Conservation (phyloP, 92 coral and sea anemone species). For the Scolanthus callimorphus region DNA sequence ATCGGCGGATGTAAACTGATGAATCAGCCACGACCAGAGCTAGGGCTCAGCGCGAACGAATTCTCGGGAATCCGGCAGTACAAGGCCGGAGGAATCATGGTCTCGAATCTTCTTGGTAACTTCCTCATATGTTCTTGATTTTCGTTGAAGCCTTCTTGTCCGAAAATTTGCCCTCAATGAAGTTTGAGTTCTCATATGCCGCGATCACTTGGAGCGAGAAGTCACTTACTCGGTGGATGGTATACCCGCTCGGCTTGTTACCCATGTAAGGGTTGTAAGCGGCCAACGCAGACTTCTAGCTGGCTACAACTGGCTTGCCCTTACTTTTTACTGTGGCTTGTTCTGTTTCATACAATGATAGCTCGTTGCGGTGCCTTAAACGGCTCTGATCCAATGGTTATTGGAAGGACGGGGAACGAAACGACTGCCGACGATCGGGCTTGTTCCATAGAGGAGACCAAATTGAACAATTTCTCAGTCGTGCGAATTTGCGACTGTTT, state of each 20-base stretch:
- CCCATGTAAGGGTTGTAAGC: conserved; percentile 17
- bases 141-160: conserved; percentile 29
- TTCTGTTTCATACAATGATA: conserved; percentile 25
- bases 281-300: conserved; percentile 19
- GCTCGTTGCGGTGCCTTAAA: conserved; percentile 16
- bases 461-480: not conserved
- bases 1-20: conserved; percentile 29
- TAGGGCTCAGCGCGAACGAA: conserved; percentile 1
- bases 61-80: not conserved
- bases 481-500: conserved; percentile 21
- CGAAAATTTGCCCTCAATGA: conserved; percentile 39
- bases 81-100: not conserved
- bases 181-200: conserved; percentile 45
- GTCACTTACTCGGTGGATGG: conserved; percentile 36
- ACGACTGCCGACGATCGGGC: conserved; percentile 3
- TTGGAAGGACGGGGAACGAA: not conserved
- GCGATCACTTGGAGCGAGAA: conserved; percentile 42
- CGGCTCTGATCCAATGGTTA: conserved; percentile 6
- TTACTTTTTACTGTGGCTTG: conserved; percentile 19
- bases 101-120: not conserved
- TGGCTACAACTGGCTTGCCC: conserved; percentile 21
- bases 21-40: conserved; percentile 13
- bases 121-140: conserved; percentile 32
- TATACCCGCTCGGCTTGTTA: conserved; percentile 30
- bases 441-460: not conserved